These are phyloP conservation scores for Egretta garzetta DNA, from an alignment of 2,113 vertebrate genomes.

Conservation along the genomic window DNA sequence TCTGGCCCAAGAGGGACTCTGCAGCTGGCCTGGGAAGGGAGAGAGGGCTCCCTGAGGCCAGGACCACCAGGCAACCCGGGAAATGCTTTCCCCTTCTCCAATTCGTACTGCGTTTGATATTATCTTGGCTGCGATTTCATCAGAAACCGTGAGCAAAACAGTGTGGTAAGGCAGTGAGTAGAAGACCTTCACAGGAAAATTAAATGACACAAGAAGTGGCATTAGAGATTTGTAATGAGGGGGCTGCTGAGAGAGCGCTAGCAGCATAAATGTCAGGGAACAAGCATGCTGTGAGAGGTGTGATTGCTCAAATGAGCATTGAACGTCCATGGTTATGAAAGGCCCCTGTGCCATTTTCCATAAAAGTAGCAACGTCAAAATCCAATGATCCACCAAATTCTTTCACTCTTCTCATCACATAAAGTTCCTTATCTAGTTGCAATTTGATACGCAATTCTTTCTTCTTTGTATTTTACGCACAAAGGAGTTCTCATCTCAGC, in stretches of 20 bases:
- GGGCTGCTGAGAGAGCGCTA: not conserved
- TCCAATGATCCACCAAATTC: constrained; percentile 35
- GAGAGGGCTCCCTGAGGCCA: not conserved
- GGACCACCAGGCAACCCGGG: not conserved
- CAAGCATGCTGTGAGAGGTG: constrained; percentile 13
- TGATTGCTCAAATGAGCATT: constrained; percentile 13
- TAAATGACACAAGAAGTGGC: constrained; percentile 9
- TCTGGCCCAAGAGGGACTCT: not conserved
- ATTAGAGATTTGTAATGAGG: constrained; percentile 20
- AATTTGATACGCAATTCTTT: not conserved
- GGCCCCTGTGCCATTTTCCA: not conserved
- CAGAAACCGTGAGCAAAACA: not conserved
- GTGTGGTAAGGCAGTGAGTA: not conserved
- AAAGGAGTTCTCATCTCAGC: not conserved
- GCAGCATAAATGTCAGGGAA: constrained; percentile 52
- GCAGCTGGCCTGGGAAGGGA: not conserved
- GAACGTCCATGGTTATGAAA: not conserved
- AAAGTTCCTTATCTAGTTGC: not conserved
- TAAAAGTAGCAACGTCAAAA: not conserved
- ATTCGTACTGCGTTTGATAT: not conserved
- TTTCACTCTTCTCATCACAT: not conserved
- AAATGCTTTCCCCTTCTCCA: not conserved
- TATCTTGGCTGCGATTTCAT: not conserved
- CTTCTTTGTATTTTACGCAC: not conserved
- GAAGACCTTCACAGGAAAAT: constrained; percentile 42